phyloP scores from a whole-genome alignment of 30 jellyfish, hydroid and myxozoan species.

The Aurelia coerulea region DNA sequence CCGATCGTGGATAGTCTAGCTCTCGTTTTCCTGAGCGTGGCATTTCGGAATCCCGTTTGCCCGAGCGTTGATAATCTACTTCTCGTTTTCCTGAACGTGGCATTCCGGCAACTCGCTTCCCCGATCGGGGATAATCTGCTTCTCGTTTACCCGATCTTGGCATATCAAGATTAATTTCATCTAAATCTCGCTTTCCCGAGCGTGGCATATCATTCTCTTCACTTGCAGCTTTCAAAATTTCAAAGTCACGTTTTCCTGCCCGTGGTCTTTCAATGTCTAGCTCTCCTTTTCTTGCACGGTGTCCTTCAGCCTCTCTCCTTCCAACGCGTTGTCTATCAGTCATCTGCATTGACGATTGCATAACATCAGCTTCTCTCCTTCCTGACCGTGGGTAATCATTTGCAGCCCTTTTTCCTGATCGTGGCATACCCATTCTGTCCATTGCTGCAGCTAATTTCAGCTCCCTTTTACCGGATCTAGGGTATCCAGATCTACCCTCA shows the following conservation, averaged over 20 bases:
- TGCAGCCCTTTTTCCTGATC: neutral
- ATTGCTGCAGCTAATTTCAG: neutral
- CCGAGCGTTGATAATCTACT: slow-evolving; percentile 5
- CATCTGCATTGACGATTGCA: too few relatives aligned
- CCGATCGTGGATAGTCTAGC: too few relatives aligned
- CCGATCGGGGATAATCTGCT: neutral
- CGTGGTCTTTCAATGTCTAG: neutral
- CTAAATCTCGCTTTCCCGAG: slow-evolving; percentile 10
- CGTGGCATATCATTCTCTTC: neutral
- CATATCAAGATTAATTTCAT: neutral
- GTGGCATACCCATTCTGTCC: neutral
- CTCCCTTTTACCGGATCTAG: slow-evolving; percentile 36
- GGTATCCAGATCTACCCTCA: slow-evolving; percentile 8
- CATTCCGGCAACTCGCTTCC: neutral
- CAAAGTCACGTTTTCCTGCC: slow-evolving; percentile 5
- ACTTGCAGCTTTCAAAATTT: neutral
- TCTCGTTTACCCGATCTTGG: neutral
- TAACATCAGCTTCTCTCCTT: too few relatives aligned
- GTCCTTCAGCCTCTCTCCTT: neutral
- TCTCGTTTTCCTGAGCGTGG: neutral
- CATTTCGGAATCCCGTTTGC: neutral
- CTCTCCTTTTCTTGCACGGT: neutral
- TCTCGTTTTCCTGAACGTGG: slow-evolving; percentile 30
- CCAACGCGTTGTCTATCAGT: too few relatives aligned
- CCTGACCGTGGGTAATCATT: too few relatives aligned